Evolutionary conservation across 92 coral and sea anemone genomes (phyloP).

Genomic region (Zoanthus gigantus): DNA sequence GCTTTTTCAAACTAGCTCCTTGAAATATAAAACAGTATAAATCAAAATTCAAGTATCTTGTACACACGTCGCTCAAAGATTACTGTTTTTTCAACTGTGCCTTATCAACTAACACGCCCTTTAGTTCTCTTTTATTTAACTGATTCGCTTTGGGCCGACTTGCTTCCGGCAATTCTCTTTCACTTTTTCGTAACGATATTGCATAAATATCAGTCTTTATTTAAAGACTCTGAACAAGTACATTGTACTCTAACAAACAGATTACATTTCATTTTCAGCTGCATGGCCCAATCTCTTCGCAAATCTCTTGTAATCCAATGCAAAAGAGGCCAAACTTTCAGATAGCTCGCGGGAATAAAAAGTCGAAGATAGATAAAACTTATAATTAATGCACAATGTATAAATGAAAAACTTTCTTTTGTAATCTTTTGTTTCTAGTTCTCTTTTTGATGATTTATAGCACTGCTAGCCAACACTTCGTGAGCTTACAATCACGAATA

Average conservation of each 20-base stretch:
- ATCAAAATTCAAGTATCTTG: not conserved
- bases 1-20: not conserved
- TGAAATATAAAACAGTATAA: not conserved
- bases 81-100: not conserved
- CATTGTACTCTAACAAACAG: conserved; percentile 5
- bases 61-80: not conserved
- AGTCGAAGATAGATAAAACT: not conserved
- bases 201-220: not conserved
- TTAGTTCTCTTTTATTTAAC: not conserved
- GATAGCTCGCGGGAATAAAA: not conserved
- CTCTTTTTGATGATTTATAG: not conserved
- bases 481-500: not conserved
- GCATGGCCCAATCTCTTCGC: not conserved
- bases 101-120: not conserved
- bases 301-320: not conserved
- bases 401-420: not conserved
- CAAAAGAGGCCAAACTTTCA: not conserved
- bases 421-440: not conserved
- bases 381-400: not conserved
- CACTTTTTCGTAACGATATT: not conserved
- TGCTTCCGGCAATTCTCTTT: conserved; percentile 8
- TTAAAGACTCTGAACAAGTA: not conserved
- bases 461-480: not conserved
- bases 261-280: not conserved
- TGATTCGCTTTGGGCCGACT: conserved; percentile 4